Conservation (phyloP, 2,113 vertebrate species). For the Cacatua alba region DNA sequence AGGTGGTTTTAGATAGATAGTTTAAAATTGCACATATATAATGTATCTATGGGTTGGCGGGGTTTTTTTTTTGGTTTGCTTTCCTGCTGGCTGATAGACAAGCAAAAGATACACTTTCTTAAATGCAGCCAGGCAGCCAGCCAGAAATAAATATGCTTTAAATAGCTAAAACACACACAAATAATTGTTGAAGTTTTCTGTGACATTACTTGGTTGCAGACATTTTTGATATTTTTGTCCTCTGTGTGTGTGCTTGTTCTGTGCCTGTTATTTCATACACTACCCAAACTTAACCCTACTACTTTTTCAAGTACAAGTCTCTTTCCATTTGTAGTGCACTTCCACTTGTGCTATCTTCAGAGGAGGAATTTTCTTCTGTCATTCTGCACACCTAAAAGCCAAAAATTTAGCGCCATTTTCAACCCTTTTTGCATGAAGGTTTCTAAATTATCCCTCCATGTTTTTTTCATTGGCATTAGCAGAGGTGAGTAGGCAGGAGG, state of each 20-base stretch:
- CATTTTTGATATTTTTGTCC: not conserved
- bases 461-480: not conserved
- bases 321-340: not conserved
- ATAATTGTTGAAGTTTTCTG: not conserved
- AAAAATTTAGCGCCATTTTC: not conserved
- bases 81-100: conserved; percentile 11
- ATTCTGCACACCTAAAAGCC: not conserved
- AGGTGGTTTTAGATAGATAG: not conserved
- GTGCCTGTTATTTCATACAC: not conserved
- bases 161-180: not conserved
- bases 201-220: not conserved
- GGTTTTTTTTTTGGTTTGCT: not conserved
- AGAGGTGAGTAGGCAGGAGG: not conserved
- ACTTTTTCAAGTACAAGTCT: not conserved
- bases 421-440: not conserved
- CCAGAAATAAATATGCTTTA: conserved; percentile 1
- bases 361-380: not conserved
- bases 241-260: not conserved
- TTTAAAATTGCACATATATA: not conserved
- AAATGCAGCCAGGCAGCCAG: not conserved
- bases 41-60: not conserved
- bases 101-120: conserved; percentile 17
- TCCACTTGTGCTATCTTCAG: not conserved
- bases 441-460: not conserved
- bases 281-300: not conserved